Evolutionary conservation across 1,140 invertebrate genomes (phyloP).

Genomic region (Hyposmocoma kahamanoa): DNA sequence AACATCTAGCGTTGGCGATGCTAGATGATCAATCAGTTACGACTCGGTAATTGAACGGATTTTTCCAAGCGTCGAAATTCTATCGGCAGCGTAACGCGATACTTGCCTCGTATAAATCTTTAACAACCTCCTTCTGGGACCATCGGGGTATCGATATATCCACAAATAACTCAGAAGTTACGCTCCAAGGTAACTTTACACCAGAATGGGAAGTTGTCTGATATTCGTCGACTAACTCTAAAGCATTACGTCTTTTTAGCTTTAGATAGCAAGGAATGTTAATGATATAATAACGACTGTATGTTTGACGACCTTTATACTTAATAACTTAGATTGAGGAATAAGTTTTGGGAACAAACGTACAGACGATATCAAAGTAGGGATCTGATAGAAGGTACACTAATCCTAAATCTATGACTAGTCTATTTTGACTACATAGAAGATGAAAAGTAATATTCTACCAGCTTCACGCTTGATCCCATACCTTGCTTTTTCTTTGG

Average conservation of each 20-base stretch:
- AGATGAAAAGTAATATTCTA: constrained; percentile 72
- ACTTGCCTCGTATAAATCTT: not conserved
- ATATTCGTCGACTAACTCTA: constrained; percentile 11
- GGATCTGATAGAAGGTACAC: constrained; percentile 11
- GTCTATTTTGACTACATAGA: constrained; percentile 61
- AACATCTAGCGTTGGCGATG: too few relatives aligned
- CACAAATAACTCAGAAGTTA: constrained; percentile 34
- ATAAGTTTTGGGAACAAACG: too few relatives aligned
- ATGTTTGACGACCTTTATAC: not conserved
- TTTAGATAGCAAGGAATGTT: constrained; percentile 12
- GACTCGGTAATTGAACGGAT: not conserved
- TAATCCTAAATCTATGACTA: constrained; percentile 64
- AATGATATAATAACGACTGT: not conserved
- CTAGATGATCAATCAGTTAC: not conserved
- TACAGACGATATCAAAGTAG: constrained; percentile 2
- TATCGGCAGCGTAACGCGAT: too few relatives aligned
- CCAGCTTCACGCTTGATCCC: constrained; percentile 71
- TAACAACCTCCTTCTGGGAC: constrained; percentile 12
- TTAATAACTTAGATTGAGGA: too few relatives aligned
- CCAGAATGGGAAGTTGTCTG: not conserved
- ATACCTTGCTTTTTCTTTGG: constrained; percentile 74
- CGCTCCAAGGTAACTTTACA: constrained; percentile 56
- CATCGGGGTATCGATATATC: constrained; percentile 18
- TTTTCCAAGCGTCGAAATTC: not conserved
- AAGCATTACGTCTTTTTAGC: constrained; percentile 21